These are phyloP conservation scores for Aporrectodea caliginosa DNA, from an alignment of 1,140 invertebrate species.

Conservation along the genomic window DNA sequence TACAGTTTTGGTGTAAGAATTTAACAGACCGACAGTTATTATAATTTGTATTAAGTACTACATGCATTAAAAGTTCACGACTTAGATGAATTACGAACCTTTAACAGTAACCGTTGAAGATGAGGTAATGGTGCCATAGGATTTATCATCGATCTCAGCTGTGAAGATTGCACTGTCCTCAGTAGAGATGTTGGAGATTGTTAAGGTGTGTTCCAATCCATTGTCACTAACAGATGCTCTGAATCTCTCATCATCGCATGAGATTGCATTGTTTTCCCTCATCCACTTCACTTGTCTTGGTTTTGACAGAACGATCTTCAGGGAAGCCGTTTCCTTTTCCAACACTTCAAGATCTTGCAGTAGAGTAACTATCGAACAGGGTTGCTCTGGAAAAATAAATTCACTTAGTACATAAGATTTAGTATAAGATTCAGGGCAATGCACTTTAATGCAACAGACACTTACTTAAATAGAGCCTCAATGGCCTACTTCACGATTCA, in stretches of 20 bases:
- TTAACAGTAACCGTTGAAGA: background rate
- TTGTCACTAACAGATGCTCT: background rate
- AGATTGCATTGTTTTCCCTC: background rate
- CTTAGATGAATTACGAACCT: too few species aligned
- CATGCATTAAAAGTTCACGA: too few species aligned
- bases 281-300: background rate
- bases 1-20: too few species aligned
- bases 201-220: background rate
- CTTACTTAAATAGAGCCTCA: too few species aligned
- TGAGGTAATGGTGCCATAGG: background rate
- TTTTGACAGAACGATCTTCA: background rate
- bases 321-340: background rate
- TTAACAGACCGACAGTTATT: too few species aligned
- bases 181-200: background rate
- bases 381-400: background rate
- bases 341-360: background rate
- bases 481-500: too few species aligned
- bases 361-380: background rate
- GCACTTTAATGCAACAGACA: too few species aligned
- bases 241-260: background rate
- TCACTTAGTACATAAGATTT: background rate
- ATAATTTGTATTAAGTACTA: too few species aligned
- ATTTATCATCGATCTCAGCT: background rate
- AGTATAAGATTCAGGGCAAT: too few species aligned
- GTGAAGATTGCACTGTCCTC: constrained; percentile 37